A percentile compares a stretch with the other conserved stretches of the same genome.
Evolutionary conservation across 2,888 invertebrate genomes (phyloP).

Genomic region (Oligia strigilis): DNA sequence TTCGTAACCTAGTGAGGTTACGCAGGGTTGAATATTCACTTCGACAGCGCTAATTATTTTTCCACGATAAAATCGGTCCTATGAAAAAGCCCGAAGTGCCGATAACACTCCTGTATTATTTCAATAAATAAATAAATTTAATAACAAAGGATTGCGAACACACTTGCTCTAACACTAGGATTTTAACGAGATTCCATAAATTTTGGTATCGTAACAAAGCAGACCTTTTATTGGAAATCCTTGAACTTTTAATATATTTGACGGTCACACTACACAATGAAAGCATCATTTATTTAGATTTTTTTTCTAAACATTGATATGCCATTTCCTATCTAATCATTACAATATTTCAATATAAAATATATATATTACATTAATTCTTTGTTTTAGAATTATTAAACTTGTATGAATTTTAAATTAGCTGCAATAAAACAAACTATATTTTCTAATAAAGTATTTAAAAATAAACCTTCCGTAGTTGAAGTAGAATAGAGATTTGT

Average conservation of each 20-base stretch:
- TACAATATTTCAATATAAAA: constrained; percentile 37
- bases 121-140: background rate
- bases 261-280: constrained; percentile 3
- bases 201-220: background rate
- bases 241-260: background rate
- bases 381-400: background rate
- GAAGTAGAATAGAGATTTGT: constrained; percentile 65
- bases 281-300: constrained; percentile 19
- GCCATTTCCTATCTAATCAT: constrained; percentile 41
- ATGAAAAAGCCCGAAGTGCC: background rate
- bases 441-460: constrained; percentile 7
- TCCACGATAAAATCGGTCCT: background rate
- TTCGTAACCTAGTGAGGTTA: background rate
- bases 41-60: background rate
- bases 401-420: background rate
- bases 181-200: background rate
- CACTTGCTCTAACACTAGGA: background rate
- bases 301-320: constrained; percentile 58
- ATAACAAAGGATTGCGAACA: background rate
- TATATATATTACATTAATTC: background rate
- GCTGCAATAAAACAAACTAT: constrained; percentile 7
- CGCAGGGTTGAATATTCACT: background rate
- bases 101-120: background rate
- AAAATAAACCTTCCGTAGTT: constrained; percentile 28
- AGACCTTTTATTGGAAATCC: constrained; percentile 7